Conservation (phyloP, 2,113 vertebrate species). For the Parotia lawesii region DNA sequence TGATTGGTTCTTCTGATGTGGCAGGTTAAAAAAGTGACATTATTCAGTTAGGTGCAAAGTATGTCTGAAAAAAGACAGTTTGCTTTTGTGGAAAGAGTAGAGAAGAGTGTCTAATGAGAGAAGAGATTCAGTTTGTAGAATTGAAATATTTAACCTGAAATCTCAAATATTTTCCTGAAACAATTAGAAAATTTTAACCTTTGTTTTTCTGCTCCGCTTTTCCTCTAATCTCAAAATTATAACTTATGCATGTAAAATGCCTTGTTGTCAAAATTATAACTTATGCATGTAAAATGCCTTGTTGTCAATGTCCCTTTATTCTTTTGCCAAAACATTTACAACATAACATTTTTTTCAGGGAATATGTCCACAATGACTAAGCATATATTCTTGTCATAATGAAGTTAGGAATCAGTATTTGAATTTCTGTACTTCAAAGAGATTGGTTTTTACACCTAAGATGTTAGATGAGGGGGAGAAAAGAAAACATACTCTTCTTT, state of each 20-base stretch:
- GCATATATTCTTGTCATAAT: rapidly evolving
- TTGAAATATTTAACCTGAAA: not conserved
- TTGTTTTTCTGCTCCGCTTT: not conserved
- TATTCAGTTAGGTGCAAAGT: not conserved
- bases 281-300: not conserved
- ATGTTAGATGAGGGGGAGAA: not conserved
- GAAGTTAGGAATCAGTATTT: not conserved
- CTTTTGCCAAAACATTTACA: not conserved
- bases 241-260: not conserved
- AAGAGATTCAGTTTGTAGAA: not conserved
- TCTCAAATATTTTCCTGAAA: not conserved
- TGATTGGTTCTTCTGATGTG: not conserved
- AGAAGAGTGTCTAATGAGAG: not conserved
- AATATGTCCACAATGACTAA: not conserved
- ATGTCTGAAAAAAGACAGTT: not conserved
- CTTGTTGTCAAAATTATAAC: not conserved
- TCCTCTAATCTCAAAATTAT: not conserved
- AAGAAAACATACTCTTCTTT: not conserved
- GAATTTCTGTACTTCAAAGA: not conserved
- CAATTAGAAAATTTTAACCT: not conserved
- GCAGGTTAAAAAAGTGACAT: not conserved
- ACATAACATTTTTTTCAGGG: not conserved
- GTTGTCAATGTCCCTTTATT: not conserved
- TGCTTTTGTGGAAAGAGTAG: not conserved
- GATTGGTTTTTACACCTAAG: not conserved